These are phyloP conservation scores for Pluvianellus socialis DNA, from an alignment of 2,113 vertebrate species.

Conservation along the genomic window DNA sequence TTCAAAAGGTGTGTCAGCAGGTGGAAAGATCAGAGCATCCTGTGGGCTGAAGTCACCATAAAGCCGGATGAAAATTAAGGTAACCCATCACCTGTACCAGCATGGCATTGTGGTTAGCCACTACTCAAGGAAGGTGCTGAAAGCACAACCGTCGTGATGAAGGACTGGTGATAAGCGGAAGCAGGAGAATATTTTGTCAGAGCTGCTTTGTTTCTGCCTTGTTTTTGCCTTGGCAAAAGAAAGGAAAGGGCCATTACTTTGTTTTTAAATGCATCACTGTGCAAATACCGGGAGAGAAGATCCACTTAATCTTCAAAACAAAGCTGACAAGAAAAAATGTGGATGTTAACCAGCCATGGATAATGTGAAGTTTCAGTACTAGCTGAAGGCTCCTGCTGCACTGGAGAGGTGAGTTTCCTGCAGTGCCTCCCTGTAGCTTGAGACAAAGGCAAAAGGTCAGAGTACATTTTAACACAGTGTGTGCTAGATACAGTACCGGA, in stretches of 20 bases:
- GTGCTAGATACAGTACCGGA: not conserved
- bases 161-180: not conserved
- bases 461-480: not conserved
- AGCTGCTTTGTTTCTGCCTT: not conserved
- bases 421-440: not conserved
- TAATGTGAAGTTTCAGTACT: not conserved
- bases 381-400: not conserved
- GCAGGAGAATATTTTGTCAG: not conserved
- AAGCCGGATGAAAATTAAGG: not conserved
- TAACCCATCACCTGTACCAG: not conserved
- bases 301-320: not conserved
- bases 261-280: not conserved
- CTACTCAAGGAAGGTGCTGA: not conserved
- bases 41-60: not conserved
- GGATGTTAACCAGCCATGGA: not conserved
- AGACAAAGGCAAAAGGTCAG: not conserved
- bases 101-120: fast-evolving
- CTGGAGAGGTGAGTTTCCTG: not conserved
- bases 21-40: not conserved
- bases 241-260: not conserved
- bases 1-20: not conserved
- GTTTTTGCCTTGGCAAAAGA: not conserved
- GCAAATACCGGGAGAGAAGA: not conserved
- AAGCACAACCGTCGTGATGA: not conserved
- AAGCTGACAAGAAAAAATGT: not conserved